Conservation (phyloP, 2,888 invertebrate species). For the Adineta ricciae region DNA sequence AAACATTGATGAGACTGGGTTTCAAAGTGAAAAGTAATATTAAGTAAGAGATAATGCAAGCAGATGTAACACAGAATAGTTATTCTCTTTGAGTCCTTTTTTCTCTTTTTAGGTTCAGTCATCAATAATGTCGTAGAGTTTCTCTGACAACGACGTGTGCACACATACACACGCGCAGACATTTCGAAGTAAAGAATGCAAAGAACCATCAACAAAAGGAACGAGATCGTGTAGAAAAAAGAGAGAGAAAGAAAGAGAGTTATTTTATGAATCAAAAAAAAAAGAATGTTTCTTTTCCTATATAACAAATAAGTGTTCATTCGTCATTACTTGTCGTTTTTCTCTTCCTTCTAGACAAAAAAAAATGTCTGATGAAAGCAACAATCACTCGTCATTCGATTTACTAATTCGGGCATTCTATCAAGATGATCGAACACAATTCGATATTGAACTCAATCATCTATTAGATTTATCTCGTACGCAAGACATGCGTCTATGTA, state of each 20-base stretch:
- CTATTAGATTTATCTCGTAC: background rate
- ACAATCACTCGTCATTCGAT: background rate
- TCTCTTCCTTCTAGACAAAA: background rate
- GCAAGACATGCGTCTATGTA: background rate
- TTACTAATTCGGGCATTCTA: background rate
- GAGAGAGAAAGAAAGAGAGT: background rate
- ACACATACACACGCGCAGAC: background rate
- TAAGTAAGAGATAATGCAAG: background rate
- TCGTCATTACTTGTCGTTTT: background rate
- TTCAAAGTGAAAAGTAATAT: background rate
- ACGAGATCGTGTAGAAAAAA: background rate
- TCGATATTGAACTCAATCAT: conserved; percentile 1
- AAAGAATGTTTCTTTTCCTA: background rate
- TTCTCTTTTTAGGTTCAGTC: background rate
- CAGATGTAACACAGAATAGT: background rate
- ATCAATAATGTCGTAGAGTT: background rate
- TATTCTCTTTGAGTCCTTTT: background rate
- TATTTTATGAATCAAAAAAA: background rate
- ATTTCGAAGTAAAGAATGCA: background rate
- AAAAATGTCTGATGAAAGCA: background rate
- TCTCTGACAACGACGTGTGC: background rate
- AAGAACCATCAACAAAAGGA: conserved; percentile 2
- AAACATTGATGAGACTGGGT: background rate
- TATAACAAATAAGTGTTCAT: background rate
- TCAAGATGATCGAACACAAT: background rate